Evolutionary conservation across 2,888 invertebrate species (phyloP), one percentile per base, ranked within the genome.

Genomic region (Galerucella nymphaeae): DNA sequence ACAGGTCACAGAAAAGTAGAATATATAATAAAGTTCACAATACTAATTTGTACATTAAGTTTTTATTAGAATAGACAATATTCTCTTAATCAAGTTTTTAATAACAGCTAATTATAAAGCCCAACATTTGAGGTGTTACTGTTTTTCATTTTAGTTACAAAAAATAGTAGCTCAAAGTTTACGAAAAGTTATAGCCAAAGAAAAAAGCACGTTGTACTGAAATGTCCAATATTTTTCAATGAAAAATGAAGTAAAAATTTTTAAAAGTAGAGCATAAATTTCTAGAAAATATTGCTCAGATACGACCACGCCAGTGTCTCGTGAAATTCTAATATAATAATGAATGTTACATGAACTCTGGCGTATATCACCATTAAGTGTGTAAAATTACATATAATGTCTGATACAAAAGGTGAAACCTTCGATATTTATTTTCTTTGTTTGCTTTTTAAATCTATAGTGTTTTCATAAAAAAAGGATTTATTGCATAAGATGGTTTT

Each of bases 281-380:
- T 68, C 61, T 68, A 61, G 68, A 50, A 68, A 68, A 68, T 68
- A 68, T 68, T 68, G 61, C 68, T 61, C 68, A 68, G 68, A 68
- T 68, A 68, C 61, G 61, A 62, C 62, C 62, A 68, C 68, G 68
- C 14, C 20, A 53, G 68, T 68, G 68, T 61, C 68, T 61, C 68
- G 68, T 68, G 61, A 68, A 68, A 68, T 68, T 68, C 68, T 68
- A 68, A 68, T 68, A 68, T 48, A 68, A 68, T 68, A 68, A 61
- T 68, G 68, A 68, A 68, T 68, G 68, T 68, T 68, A 61, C 68
- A 68, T 68, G 68, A 68, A 68, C 61, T 62, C 50, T 68, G 68
- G 68, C 68, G 68, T 68, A 68, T 68, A 68, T 68, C 68, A 68
- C 68, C 68, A 68, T 68, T 68, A 68, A 68, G 30, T 68, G 68